Percentiles rank a stretch among this genome's conserved stretches.
phyloP scores from a whole-genome alignment of 2,888 invertebrate genomes.

The Dynastes grantii region DNA sequence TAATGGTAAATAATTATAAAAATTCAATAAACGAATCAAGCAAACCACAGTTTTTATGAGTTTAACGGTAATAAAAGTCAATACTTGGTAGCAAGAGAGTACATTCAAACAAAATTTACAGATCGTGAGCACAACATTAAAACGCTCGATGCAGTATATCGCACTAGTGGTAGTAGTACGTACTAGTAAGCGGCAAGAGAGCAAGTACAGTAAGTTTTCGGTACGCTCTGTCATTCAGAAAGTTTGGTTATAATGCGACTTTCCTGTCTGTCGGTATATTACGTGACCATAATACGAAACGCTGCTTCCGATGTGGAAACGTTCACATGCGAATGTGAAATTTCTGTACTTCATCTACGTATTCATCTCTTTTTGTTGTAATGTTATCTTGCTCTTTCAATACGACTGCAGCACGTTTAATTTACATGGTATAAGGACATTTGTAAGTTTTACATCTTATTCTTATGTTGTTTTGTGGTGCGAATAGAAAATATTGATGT shows the following conservation, averaged over 20 bases:
- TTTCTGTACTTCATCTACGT: conserved; percentile 31
- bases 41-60: too few relatives aligned
- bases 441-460: too few relatives aligned
- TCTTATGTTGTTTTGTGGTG: too few relatives aligned
- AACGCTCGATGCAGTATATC: conserved; percentile 17
- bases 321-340: conserved; percentile 42
- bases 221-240: conserved; percentile 33
- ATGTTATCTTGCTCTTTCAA: neutral
- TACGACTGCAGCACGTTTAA: neutral
- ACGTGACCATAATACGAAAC: conserved; percentile 36
- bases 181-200: neutral
- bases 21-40: too few relatives aligned
- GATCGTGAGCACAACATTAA: conserved; percentile 16
- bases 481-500: too few relatives aligned
- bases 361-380: conserved; percentile 3
- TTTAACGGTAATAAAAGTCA: neutral
- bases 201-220: conserved; percentile 37
- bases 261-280: conserved; percentile 43
- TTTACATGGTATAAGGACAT: too few relatives aligned
- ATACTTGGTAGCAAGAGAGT: neutral
- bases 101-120: conserved; percentile 12
- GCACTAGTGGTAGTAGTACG: neutral
- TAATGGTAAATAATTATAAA: too few relatives aligned
- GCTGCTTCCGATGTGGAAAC: conserved; percentile 40
- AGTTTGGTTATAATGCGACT: conserved; percentile 43